Evolutionary conservation across 1,140 invertebrate species (phyloP).

Genomic region (Drosophila orena): DNA sequence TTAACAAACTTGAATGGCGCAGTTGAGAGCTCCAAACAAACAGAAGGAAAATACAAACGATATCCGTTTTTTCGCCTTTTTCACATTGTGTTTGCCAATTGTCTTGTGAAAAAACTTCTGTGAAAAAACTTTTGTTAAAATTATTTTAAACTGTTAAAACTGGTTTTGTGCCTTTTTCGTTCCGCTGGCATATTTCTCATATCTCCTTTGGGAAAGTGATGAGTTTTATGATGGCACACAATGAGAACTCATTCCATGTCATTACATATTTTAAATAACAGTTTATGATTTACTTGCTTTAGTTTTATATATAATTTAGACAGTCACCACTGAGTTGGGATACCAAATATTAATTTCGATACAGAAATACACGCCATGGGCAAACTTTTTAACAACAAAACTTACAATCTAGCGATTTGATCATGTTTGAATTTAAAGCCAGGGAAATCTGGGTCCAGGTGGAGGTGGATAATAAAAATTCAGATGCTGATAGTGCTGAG

Average conservation of each 20-base stretch:
- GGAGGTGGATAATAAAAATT: background rate
- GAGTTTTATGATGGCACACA: slow-evolving; percentile 9
- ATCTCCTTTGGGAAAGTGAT: slow-evolving; percentile 25
- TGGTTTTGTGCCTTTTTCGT: slow-evolving; percentile 16
- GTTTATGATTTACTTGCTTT: too few species aligned
- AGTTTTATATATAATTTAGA: too few species aligned
- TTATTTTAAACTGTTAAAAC: slow-evolving; percentile 60
- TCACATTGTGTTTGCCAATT: slow-evolving; percentile 8
- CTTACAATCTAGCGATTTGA: background rate
- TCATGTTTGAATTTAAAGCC: slow-evolving; percentile 16
- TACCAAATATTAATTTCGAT: background rate
- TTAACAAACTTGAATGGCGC: slow-evolving; percentile 70
- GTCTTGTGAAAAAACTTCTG: slow-evolving; percentile 29
- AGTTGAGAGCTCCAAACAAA: slow-evolving; percentile 56
- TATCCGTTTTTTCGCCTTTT: slow-evolving; percentile 10
- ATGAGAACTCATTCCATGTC: too few species aligned
- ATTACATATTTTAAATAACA: too few species aligned
- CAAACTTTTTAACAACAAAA: slow-evolving; percentile 1
- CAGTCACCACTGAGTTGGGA: background rate
- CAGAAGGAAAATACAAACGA: slow-evolving; percentile 42
- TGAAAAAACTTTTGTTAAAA: slow-evolving; percentile 42
- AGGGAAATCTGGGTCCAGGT: slow-evolving; percentile 2
- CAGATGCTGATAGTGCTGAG: too few species aligned
- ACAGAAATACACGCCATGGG: background rate
- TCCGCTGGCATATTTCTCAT: slow-evolving; percentile 17